Conservation (phyloP, 2,797 vertebrate species). For the Sebastes trivittatus region DNA sequence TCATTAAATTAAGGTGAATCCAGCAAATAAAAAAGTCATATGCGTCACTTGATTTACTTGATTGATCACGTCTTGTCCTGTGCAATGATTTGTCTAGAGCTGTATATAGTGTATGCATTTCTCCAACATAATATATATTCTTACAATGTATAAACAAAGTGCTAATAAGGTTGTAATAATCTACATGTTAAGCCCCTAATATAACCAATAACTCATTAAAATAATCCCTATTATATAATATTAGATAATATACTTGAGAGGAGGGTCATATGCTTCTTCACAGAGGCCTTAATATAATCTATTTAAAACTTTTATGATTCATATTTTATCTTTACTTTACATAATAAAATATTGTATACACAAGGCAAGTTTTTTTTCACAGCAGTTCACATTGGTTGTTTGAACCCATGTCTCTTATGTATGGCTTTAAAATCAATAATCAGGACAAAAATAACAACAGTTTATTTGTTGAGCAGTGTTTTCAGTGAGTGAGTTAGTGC, state of each 20-base stretch:
- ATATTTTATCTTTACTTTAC: constrained; percentile 80
- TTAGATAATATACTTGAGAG: constrained; percentile 63
- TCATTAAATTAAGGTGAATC: constrained; percentile 64
- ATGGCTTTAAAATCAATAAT: constrained; percentile 97
- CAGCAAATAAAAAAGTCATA: constrained; percentile 58
- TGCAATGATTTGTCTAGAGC: constrained; percentile 72
- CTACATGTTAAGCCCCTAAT: constrained; percentile 45
- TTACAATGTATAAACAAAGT: constrained; percentile 69
- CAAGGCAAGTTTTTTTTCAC: constrained; percentile 87
- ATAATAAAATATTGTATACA: constrained; percentile 98
- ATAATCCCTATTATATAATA: constrained; percentile 66
- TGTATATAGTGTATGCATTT: constrained; percentile 58
- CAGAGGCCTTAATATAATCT: constrained; percentile 75
- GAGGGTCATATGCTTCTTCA: constrained; percentile 70
- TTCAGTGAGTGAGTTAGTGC: constrained; percentile 93
- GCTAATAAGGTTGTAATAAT: constrained; percentile 52
- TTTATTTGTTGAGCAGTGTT: constrained; percentile 89
- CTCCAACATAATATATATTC: constrained; percentile 62
- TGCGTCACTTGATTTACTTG: constrained; percentile 34
- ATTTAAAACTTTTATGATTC: constrained; percentile 75
- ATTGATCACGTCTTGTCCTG: constrained; percentile 48
- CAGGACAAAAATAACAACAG: constrained; percentile 85
- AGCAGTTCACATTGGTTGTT: constrained; percentile 87
- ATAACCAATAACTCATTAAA: constrained; percentile 65
- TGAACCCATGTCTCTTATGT: constrained; percentile 85